Percentiles rank a stretch among this genome's conserved stretches.
These are phyloP conservation scores for Plecturocebus donacophilus DNA, from an alignment of 2,113 vertebrate species.

Conservation along the genomic window DNA sequence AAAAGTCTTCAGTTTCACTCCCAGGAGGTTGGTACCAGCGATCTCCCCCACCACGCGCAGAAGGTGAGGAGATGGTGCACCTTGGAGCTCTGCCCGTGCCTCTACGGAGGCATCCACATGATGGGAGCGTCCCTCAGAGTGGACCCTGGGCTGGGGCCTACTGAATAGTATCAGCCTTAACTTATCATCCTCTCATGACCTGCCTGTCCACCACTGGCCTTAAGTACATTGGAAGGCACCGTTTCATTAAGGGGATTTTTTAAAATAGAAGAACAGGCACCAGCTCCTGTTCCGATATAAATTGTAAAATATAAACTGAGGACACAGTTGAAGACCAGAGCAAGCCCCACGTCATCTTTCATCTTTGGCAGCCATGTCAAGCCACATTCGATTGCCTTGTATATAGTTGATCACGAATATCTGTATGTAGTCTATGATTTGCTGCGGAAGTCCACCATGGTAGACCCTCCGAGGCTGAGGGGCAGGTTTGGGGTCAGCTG, in stretches of 20 bases:
- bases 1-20: not conserved
- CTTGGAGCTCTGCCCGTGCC: not conserved
- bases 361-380: not conserved
- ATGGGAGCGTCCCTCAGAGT: fast-evolving
- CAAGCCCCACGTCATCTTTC: not conserved
- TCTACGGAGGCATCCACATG: not conserved
- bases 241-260: not conserved
- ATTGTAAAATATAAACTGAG: not conserved
- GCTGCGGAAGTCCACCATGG: fast-evolving
- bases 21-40: fast-evolving
- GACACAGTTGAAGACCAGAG: not conserved
- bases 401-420: too few relatives aligned
- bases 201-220: not conserved
- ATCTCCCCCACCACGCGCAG: fast-evolving
- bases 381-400: not conserved
- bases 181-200: not conserved
- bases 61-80: fast-evolving
- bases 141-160: not conserved
- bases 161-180: too few relatives aligned
- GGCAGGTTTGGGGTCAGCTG: fast-evolving
- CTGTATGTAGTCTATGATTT: not conserved
- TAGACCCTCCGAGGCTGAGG: fast-evolving
- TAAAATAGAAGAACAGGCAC: not conserved
- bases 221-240: not conserved
- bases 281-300: not conserved